phyloP scores from a whole-genome alignment of 2,797 vertebrate species.

The Anabas testudineus region DNA sequence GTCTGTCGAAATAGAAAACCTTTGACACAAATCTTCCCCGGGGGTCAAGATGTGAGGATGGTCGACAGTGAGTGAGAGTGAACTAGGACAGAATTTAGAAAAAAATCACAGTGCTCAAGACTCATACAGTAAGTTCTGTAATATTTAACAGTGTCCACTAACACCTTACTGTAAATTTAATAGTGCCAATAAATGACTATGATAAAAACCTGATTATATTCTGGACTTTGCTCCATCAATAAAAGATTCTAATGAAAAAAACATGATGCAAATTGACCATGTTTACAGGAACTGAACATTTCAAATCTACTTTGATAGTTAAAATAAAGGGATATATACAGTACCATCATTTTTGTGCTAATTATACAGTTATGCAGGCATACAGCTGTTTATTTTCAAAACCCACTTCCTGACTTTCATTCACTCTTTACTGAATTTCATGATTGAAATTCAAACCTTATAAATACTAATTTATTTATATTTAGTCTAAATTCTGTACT shows the following conservation, averaged over 20 bases:
- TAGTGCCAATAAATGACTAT: constrained; percentile 19
- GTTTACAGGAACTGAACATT: constrained; percentile 1
- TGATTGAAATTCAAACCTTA: no score
- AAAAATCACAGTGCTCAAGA: background rate
- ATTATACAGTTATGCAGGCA: background rate
- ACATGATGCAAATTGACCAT: background rate
- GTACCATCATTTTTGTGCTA: background rate
- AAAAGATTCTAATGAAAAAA: constrained; percentile 3
- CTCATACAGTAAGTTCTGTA: background rate
- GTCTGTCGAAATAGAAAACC: constrained; percentile 67
- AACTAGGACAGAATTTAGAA: constrained; percentile 33
- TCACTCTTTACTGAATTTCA: no score
- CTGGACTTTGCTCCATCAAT: constrained; percentile 57
- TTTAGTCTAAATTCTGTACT: no score
- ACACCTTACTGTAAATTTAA: constrained; percentile 6
- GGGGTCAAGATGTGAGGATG: constrained; percentile 36
- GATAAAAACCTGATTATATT: constrained; percentile 19
- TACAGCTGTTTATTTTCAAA: no score
- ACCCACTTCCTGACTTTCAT: no score
- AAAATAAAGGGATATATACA: background rate
- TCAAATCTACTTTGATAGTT: background rate
- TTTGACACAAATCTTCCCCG: constrained; percentile 31
- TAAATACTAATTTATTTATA: no score
- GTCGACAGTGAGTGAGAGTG: background rate
- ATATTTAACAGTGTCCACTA: background rate